These are phyloP conservation scores for Poeciliopsis retropinna DNA, from an alignment of 2,113 vertebrate genomes.

Conservation along the genomic window DNA sequence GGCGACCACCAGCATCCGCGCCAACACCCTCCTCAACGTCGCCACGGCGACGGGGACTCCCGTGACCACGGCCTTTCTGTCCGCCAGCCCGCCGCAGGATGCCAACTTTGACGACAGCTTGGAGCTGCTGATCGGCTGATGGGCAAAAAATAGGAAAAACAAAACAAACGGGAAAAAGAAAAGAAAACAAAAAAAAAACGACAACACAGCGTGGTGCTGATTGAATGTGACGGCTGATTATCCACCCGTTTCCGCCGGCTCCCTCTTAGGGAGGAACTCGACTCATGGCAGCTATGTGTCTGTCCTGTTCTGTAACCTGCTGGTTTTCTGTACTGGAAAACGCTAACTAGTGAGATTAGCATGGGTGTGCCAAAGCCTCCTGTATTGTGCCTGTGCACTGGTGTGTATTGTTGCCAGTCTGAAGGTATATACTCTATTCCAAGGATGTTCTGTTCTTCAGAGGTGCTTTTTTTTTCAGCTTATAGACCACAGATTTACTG, in stretches of 20 bases:
- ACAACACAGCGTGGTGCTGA: slow-evolving; percentile 62
- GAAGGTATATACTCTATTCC: slow-evolving; percentile 59
- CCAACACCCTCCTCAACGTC: slow-evolving; percentile 75
- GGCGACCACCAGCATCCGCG: slow-evolving; percentile 68
- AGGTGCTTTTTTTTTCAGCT: slow-evolving; percentile 52
- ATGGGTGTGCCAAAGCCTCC: slow-evolving; percentile 77
- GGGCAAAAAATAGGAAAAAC: slow-evolving; percentile 29
- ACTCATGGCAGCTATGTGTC: slow-evolving; percentile 73
- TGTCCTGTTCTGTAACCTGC: slow-evolving; percentile 74
- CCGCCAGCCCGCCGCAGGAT: slow-evolving; percentile 91
- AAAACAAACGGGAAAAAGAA: background rate
- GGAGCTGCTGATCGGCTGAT: slow-evolving; percentile 89
- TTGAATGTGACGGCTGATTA: slow-evolving; percentile 69
- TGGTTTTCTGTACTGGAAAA: slow-evolving; percentile 77
- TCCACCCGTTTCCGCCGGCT: slow-evolving; percentile 52
- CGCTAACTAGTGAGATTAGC: slow-evolving; percentile 81
- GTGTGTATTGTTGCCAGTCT: slow-evolving; percentile 64
- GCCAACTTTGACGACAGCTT: slow-evolving; percentile 95
- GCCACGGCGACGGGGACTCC: slow-evolving; percentile 84
- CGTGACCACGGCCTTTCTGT: slow-evolving; percentile 90
- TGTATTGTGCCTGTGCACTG: slow-evolving; percentile 73
- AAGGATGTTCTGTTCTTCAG: slow-evolving; percentile 54
- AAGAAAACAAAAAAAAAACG: too few species aligned
- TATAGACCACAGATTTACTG: slow-evolving; percentile 54
- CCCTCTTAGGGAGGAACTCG: slow-evolving; percentile 37